Evolutionary conservation across 2,113 vertebrate species (phyloP).

Genomic region (Platycercus adscitus): DNA sequence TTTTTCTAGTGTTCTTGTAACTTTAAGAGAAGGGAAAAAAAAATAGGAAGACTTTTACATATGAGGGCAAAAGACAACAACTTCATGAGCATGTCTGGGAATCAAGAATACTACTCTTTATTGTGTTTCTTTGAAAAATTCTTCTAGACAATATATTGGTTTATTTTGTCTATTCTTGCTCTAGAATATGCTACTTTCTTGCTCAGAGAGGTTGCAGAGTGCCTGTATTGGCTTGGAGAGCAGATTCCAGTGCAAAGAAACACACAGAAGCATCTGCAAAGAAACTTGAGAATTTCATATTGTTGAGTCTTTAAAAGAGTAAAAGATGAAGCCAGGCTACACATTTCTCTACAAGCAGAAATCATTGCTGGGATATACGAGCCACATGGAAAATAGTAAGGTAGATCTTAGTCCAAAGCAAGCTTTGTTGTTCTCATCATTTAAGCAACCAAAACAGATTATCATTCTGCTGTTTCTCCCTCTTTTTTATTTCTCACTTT

Average conservation of each 20-base stretch:
- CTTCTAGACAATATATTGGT: not conserved
- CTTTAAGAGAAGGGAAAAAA: not conserved
- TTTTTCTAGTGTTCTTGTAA: not conserved
- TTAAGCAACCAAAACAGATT: not conserved
- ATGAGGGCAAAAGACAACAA: not conserved
- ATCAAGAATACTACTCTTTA: too few species aligned
- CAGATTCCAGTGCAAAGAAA: not conserved
- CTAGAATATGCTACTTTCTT: not conserved
- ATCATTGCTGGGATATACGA: not conserved
- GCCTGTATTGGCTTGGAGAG: too few species aligned
- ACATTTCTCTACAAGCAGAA: not conserved
- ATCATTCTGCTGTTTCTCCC: too few species aligned
- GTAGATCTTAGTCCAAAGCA: not conserved
- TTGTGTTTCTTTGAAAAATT: not conserved
- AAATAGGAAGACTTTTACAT: not conserved
- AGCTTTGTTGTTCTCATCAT: not conserved
- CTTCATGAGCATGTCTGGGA: not conserved
- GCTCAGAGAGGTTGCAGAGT: too few species aligned
- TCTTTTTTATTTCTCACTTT: not conserved
- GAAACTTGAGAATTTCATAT: not conserved
- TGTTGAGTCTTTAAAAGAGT: not conserved
- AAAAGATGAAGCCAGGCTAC: not conserved
- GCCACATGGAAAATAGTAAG: not conserved
- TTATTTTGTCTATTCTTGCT: not conserved
- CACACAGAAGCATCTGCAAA: not conserved